Percentiles rank a stretch among this genome's conserved stretches.
These are phyloP conservation scores for Halocynthia aurantium DNA, from an alignment of 23 tunicate species.

Conservation along the genomic window DNA sequence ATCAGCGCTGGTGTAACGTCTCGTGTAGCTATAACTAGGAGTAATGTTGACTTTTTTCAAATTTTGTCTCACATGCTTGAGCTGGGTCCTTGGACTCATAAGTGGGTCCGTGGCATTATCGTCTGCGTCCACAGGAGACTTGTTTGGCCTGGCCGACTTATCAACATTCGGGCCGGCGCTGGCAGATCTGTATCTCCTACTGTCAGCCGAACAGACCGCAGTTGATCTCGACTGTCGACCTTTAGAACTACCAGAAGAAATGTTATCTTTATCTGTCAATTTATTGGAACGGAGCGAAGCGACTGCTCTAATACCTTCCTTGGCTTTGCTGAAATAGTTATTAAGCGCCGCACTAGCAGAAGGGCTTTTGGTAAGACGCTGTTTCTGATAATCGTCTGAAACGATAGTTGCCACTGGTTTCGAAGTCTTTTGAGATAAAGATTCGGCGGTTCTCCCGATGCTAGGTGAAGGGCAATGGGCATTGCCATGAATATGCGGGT, in stretches of 20 bases:
- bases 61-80: conserved; percentile 73
- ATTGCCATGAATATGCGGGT: neutral
- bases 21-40: neutral
- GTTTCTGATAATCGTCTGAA: neutral
- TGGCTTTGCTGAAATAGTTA: conserved; percentile 36
- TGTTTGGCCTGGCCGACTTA: conserved; percentile 2
- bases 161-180: conserved; percentile 68
- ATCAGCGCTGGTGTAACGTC: conserved; percentile 6
- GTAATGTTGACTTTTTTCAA: conserved; percentile 54
- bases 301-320: conserved; percentile 75
- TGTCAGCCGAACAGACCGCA: neutral
- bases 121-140: conserved; percentile 6
- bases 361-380: neutral
- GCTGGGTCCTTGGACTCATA: conserved; percentile 72
- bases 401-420: neutral
- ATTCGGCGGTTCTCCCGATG: conserved; percentile 12
- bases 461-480: conserved; percentile 5
- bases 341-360: conserved; percentile 18
- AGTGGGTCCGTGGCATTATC: conserved; percentile 15
- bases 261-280: conserved; percentile 1
- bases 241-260: conserved; percentile 3
- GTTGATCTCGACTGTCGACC: conserved; percentile 42
- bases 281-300: conserved; percentile 36
- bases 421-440: neutral
- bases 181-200: conserved; percentile 62